Base-by-base conservation (phyloP, 2,113 vertebrate species). In the Tympanuchus pallidicinctus region DNA sequence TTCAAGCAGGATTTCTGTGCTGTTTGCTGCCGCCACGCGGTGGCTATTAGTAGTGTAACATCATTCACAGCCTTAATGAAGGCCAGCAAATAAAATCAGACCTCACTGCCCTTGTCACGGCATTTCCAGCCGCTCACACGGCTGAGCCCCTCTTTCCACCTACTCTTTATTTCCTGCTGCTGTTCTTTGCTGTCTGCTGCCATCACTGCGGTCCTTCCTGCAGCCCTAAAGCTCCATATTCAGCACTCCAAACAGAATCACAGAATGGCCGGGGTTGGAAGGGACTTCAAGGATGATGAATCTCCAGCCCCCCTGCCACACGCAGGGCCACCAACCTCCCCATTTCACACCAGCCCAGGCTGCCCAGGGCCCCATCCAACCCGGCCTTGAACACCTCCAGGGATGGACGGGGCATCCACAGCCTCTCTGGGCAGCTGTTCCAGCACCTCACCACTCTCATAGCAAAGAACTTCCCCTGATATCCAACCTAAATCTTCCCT, bases 1-100 rank as follows among this genome's bases (percentile, higher is more conserved):
- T 45, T 11, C 36, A 65, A 60, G 30, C 36, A 14, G 42, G 14
- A 17, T 18, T 97, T 95, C 48, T 40, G 21, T 12, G 81, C 92
- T 43, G 74, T 96, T 86, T 97, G 96, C 96, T 96, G 97, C 97
- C 94, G 13, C 94, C 96, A 42, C 82, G 96, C 94, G 97, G 96
- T 3, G 2, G 67, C 30, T 64, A 52, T 2, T 43, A 43, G 45
- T 14, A 40, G 59, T 24, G 47, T 28, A n/a, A 19, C 61, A 3
- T 7, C 69, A 34, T 6, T 43, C 65, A 32, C 5, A 47, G 48
- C 19, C 66, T n/a, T 20, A n/a, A 57, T 8, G 8, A 25, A 50
- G 40, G 16, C 12, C 48, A 50, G 48, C 48, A 30, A 16, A 30
- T 18, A 36, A 91, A 94, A 92, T 43, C 30, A 21, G 47, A 78